Percentiles rank a stretch among this genome's conserved stretches.
Evolutionary conservation across 2,113 vertebrate genomes (phyloP).

Genomic region (Xyliphius kryptos): DNA sequence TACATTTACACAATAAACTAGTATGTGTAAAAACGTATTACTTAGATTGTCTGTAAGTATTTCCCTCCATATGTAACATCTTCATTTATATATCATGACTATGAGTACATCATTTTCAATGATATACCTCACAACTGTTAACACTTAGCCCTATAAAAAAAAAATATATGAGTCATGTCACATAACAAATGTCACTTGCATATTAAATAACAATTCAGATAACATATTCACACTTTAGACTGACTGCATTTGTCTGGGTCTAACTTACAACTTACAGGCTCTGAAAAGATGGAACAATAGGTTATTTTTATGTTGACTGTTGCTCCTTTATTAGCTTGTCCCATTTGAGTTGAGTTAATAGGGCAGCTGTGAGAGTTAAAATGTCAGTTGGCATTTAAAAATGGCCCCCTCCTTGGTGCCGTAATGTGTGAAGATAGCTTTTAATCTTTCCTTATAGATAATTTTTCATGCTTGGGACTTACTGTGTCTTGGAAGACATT

Average conservation of each 20-base stretch:
- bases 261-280: background rate
- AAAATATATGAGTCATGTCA: background rate
- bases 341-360: constrained; percentile 14
- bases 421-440: background rate
- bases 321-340: constrained; percentile 17
- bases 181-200: background rate
- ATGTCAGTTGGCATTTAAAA: constrained; percentile 7
- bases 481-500: background rate
- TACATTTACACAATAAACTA: too few relatives aligned
- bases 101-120: too few relatives aligned
- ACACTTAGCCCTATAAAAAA: too few relatives aligned
- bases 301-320: background rate
- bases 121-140: too few relatives aligned
- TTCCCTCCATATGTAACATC: too few relatives aligned
- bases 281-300: constrained; percentile 11
- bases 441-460: constrained; percentile 2
- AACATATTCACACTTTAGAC: background rate
- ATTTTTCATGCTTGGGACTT: background rate
- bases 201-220: background rate
- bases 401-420: background rate
- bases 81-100: too few relatives aligned
- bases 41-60: too few relatives aligned
- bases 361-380: background rate
- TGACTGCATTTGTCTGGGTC: background rate
- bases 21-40: too few relatives aligned